phyloP scores from a whole-genome alignment of 2,888 invertebrate species.

The Elysia crispata region DNA sequence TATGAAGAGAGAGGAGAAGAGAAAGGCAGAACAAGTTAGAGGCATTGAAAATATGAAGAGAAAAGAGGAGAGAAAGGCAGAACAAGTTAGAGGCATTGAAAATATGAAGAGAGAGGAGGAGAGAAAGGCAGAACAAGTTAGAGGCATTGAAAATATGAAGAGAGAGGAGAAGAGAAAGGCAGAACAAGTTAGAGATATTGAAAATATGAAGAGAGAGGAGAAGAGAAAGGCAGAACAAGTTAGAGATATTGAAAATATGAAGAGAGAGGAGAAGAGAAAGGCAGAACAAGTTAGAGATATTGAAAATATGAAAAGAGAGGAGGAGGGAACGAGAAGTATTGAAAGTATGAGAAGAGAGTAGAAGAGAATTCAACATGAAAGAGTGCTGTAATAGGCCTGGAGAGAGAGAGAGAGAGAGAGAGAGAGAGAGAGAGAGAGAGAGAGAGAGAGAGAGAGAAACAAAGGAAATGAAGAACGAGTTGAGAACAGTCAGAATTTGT shows the following conservation, averaged over 20 bases:
- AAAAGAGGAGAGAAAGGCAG: neutral
- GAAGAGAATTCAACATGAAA: no score
- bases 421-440: constrained; percentile 17
- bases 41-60: neutral
- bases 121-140: neutral
- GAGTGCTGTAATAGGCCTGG: neutral
- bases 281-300: neutral
- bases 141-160: no score
- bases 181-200: neutral
- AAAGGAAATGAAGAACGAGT: neutral
- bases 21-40: neutral
- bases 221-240: neutral
- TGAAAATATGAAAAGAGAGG: neutral
- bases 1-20: neutral
- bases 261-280: neutral
- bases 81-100: no score
- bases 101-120: neutral
- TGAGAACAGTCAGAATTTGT: neutral
- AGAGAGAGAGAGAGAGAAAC: constrained; percentile 18
- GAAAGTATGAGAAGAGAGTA: no score
- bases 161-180: neutral
- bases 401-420: constrained; percentile 22
- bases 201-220: neutral
- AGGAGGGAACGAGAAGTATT: no score
- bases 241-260: neutral